Percentiles rank a stretch among this genome's conserved stretches.
Conservation (phyloP, 2,797 vertebrate species). For the Acomys russatus region DNA sequence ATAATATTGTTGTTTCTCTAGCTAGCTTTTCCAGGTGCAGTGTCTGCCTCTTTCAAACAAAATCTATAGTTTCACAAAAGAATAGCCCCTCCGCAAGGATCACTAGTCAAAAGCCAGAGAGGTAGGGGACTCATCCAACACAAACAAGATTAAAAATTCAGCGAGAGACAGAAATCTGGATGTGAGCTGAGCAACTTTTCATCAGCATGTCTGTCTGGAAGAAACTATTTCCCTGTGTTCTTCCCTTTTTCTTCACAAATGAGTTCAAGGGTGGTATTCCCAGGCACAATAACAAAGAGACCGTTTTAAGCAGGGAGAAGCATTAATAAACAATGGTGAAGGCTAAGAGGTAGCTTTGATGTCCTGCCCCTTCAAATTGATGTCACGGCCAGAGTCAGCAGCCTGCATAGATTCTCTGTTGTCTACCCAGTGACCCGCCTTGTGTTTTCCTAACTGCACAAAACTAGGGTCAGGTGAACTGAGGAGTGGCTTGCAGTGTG, state of each 20-base stretch:
- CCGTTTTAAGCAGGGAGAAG: conserved; percentile 77
- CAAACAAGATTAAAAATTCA: conserved; percentile 86
- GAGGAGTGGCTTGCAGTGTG: background rate
- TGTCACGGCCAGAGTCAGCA: conserved; percentile 56
- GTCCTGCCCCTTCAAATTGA: conserved; percentile 75
- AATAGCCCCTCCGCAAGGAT: conserved; percentile 78
- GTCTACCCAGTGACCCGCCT: background rate
- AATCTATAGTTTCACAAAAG: conserved; percentile 69
- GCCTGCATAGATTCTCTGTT: background rate
- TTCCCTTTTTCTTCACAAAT: conserved; percentile 83
- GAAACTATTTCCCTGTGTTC: conserved; percentile 85
- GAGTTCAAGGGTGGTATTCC: conserved; percentile 84
- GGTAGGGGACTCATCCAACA: conserved; percentile 84
- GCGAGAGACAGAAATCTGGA: conserved; percentile 86
- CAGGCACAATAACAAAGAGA: conserved; percentile 82
- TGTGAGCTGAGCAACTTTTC: conserved; percentile 84
- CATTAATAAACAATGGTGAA: conserved; percentile 82
- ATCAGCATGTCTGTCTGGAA: conserved; percentile 83
- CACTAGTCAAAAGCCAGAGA: conserved; percentile 71
- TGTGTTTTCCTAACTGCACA: background rate
- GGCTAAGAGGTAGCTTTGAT: conserved; percentile 80
- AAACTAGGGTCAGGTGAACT: background rate
- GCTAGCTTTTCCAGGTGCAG: conserved; percentile 83
- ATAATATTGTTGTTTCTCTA: conserved; percentile 63
- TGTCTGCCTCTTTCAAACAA: conserved; percentile 71